phyloP scores from a whole-genome alignment of 1,140 invertebrate genomes.

The Drosophila biarmipes region DNA sequence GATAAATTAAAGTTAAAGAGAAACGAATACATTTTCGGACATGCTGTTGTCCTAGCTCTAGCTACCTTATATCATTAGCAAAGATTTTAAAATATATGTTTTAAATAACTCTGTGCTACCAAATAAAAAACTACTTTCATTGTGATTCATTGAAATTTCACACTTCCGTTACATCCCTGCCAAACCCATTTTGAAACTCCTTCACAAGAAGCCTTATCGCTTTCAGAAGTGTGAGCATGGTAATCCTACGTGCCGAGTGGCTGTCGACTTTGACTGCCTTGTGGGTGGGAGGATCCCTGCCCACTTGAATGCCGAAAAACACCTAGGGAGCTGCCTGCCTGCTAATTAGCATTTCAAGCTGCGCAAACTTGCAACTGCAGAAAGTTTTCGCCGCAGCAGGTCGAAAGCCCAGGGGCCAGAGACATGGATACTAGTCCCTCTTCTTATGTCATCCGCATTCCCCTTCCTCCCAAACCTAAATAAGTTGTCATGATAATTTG shows the following conservation, averaged over 20 bases:
- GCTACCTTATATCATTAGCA: too few species aligned
- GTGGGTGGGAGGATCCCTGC: not conserved
- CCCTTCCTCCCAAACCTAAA: conserved; percentile 18
- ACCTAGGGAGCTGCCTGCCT: not conserved
- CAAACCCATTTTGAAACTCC: not conserved
- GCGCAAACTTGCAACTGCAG: conserved; percentile 52
- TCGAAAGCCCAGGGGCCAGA: conserved; percentile 16
- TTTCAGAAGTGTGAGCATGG: conserved; percentile 53
- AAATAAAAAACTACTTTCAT: too few species aligned
- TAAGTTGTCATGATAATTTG: conserved; percentile 65
- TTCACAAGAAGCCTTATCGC: not conserved
- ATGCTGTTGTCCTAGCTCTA: too few species aligned
- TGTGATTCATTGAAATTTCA: too few species aligned
- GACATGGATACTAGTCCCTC: conserved; percentile 31
- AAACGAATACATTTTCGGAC: too few species aligned
- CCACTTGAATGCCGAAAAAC: not conserved
- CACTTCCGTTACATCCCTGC: too few species aligned
- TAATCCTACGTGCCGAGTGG: conserved; percentile 50
- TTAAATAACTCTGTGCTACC: too few species aligned
- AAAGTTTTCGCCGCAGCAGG: conserved; percentile 32
- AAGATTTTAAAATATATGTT: too few species aligned
- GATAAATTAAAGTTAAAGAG: too few species aligned
- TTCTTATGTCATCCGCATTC: not conserved
- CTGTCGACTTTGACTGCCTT: conserved; percentile 25
- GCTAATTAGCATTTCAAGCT: conserved; percentile 67